A percentile compares a stretch with the other conserved stretches of the same genome.
Conservation (phyloP, 2,113 vertebrate species). For the Muntiacus reevesi region DNA sequence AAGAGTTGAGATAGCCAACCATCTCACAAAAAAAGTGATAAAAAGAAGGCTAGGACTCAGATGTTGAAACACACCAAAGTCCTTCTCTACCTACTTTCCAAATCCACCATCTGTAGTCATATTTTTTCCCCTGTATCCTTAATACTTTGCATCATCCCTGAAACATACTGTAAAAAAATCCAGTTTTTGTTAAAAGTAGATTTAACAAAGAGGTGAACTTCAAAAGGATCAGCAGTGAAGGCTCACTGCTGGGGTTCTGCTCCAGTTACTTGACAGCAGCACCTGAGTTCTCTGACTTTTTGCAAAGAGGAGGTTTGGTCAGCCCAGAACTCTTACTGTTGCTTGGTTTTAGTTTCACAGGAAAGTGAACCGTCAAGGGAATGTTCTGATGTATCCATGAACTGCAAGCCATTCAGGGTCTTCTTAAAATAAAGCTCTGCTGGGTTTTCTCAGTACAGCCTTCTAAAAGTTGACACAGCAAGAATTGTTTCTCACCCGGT, state of each 20-base stretch:
- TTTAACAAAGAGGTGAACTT: not conserved
- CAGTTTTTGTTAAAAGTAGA: slow-evolving; percentile 54
- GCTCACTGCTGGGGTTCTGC: not conserved
- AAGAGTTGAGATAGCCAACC: not conserved
- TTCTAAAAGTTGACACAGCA: slow-evolving; percentile 62
- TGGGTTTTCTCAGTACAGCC: slow-evolving; percentile 49
- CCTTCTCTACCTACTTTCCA: slow-evolving; percentile 41
- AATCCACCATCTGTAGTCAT: slow-evolving; percentile 10
- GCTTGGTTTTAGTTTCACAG: slow-evolving; percentile 6
- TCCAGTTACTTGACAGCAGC: slow-evolving; percentile 39
- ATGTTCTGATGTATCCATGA: slow-evolving; percentile 55
- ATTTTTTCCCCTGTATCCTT: slow-evolving; percentile 21
- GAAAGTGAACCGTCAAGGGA: slow-evolving; percentile 37
- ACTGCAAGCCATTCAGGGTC: slow-evolving; percentile 18
- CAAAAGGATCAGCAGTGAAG: not conserved
- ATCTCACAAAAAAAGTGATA: not conserved
- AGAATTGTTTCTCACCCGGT: slow-evolving; percentile 57
- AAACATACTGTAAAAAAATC: slow-evolving; percentile 46
- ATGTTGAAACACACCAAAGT: slow-evolving; percentile 23
- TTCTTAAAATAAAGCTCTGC: slow-evolving; percentile 67
- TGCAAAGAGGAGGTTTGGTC: not conserved
- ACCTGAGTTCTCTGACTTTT: slow-evolving; percentile 31
- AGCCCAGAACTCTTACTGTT: slow-evolving; percentile 24
- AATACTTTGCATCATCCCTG: slow-evolving; percentile 41
- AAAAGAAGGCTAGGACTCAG: slow-evolving; percentile 19